phyloP scores from a whole-genome alignment of 64 coral and sea anemone species.

The Porites lutea region DNA sequence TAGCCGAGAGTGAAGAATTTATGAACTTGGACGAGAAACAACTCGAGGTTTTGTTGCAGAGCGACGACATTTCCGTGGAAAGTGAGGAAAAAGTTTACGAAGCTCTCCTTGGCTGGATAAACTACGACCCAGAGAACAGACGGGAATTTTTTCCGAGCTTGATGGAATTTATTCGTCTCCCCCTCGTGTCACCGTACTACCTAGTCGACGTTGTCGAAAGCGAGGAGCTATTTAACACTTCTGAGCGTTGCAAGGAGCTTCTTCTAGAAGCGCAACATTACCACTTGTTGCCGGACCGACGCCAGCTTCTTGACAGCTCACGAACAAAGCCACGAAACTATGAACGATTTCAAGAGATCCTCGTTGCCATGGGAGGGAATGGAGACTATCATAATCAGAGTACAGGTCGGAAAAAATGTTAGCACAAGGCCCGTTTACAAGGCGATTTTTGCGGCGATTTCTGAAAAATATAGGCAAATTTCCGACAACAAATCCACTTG shows the following conservation, averaged over 20 bases:
- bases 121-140: constrained; percentile 78
- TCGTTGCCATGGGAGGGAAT: constrained; percentile 93
- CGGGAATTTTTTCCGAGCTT: constrained; percentile 70
- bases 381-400: constrained; percentile 92
- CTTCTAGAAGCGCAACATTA: constrained; percentile 98
- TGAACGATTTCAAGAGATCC: constrained; percentile 94
- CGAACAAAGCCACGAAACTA: constrained; percentile 91
- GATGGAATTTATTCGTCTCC: constrained; percentile 84
- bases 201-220: constrained; percentile 95
- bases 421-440: not conserved
- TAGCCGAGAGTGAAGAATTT: constrained; percentile 94
- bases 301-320: constrained; percentile 71
- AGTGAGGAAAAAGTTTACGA: constrained; percentile 98
- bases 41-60: constrained; percentile 77
- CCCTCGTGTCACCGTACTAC: constrained; percentile 96
- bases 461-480: too few species aligned
- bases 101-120: constrained; percentile 88
- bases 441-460: too few species aligned
- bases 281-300: constrained; percentile 97
- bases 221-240: constrained; percentile 82
- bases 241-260: constrained; percentile 79
- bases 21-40: constrained; percentile 76
- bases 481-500: too few species aligned
- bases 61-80: constrained; percentile 96
- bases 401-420: constrained; percentile 65